Conservation (phyloP, 2,113 vertebrate genomes). For the Pomatostomus ruficeps region DNA sequence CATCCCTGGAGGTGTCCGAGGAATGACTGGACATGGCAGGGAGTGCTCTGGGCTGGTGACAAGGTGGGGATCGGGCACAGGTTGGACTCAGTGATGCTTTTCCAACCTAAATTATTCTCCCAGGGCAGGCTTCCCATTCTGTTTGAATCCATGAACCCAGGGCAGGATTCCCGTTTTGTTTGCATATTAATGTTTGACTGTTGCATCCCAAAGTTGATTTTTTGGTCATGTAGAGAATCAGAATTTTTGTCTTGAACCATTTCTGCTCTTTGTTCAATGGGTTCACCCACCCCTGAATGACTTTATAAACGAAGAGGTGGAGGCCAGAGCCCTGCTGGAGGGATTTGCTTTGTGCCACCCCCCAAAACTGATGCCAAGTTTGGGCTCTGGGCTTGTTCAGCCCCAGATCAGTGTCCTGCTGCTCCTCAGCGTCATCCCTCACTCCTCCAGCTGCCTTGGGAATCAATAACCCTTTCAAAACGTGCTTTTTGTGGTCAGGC, state of each 20-base stretch:
- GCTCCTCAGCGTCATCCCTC: rapidly evolving
- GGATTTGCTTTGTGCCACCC: neutral
- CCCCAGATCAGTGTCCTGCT: neutral
- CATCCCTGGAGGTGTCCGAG: neutral
- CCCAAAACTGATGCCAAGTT: neutral
- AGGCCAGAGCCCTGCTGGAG: rapidly evolving
- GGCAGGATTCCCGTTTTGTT: too few species aligned
- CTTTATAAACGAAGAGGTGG: rapidly evolving
- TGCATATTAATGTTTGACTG: rapidly evolving
- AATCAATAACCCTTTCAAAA: rapidly evolving
- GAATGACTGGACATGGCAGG: rapidly evolving
- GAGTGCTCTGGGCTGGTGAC: neutral
- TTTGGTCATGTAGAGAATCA: rapidly evolving
- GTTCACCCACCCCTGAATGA: rapidly evolving
- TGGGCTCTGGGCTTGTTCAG: rapidly evolving
- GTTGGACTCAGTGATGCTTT: rapidly evolving
- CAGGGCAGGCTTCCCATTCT: too few species aligned
- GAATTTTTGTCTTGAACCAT: rapidly evolving
- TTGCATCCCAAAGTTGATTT: rapidly evolving
- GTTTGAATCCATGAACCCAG: too few species aligned
- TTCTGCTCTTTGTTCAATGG: neutral
- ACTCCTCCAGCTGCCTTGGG: rapidly evolving
- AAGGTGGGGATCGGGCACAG: neutral
- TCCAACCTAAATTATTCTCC: neutral
- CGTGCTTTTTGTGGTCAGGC: neutral